Conservation (phyloP, 2,888 invertebrate species). For the Cheilosia grossa region DNA sequence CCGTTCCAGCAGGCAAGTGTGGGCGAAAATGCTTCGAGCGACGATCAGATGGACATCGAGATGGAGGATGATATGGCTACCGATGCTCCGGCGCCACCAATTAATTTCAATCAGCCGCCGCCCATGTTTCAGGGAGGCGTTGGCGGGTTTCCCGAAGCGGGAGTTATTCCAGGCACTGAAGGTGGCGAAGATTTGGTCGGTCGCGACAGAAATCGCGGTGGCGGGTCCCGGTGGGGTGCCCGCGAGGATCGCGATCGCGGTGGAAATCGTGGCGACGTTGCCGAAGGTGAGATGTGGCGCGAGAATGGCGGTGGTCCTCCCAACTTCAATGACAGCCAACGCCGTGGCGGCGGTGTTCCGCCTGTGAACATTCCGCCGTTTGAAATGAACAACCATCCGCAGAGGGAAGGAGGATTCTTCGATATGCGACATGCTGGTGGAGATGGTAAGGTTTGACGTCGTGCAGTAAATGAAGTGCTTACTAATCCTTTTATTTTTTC, state of each 20-base stretch:
- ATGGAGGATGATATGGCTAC: conserved; percentile 85
- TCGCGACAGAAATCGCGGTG: conserved; percentile 78
- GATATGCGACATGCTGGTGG: conserved; percentile 55
- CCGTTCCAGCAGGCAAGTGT: conserved; percentile 79
- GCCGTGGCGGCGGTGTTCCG: conserved; percentile 75
- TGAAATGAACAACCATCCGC: conserved; percentile 77
- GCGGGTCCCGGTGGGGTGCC: conserved; percentile 80
- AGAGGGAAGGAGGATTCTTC: conserved; percentile 80
- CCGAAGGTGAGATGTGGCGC: conserved; percentile 77
- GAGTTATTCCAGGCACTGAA: conserved; percentile 74
- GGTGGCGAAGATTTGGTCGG: conserved; percentile 68
- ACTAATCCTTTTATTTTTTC: neutral
- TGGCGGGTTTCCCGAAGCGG: conserved; percentile 53
- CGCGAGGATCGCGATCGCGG: conserved; percentile 84
- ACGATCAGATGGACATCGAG: conserved; percentile 92
- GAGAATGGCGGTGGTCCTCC: conserved; percentile 76
- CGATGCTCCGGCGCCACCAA: conserved; percentile 71
- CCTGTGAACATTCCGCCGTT: conserved; percentile 78
- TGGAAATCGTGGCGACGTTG: conserved; percentile 77
- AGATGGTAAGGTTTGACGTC: conserved; percentile 75
- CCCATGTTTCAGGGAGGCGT: conserved; percentile 78
- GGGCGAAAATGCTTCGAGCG: conserved; percentile 82
- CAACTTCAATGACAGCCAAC: conserved; percentile 76
- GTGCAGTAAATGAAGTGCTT: neutral
- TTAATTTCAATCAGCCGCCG: conserved; percentile 84